Conservation (phyloP, 2,113 vertebrate genomes). For the Trematomus loennbergii region DNA sequence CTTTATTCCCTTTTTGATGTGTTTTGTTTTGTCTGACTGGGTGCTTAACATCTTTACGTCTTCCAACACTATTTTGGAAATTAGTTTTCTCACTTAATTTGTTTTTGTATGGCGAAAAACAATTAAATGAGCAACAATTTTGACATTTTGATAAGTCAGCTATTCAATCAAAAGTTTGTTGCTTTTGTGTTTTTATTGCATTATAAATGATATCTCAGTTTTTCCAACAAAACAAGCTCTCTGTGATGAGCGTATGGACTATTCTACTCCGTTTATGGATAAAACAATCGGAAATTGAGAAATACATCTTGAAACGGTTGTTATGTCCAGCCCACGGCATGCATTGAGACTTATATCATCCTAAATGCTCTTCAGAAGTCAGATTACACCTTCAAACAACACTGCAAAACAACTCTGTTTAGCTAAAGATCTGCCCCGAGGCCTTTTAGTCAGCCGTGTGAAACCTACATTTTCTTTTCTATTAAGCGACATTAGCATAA, state of each 20-base stretch:
- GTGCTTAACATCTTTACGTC: background rate
- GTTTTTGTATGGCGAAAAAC: background rate
- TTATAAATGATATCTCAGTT: background rate
- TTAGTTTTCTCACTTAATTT: background rate
- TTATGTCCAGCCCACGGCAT: background rate
- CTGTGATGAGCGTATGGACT: background rate
- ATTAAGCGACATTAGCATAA: constrained; percentile 22
- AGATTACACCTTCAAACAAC: constrained; percentile 22
- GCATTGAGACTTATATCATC: background rate
- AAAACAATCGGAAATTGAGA: background rate
- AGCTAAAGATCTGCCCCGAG: constrained; percentile 7
- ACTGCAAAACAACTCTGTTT: constrained; percentile 5
- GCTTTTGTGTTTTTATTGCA: background rate
- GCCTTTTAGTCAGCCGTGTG: constrained; percentile 11
- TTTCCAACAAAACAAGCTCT: background rate
- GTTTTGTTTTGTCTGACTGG: background rate
- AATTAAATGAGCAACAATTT: background rate
- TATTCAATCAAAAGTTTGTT: background rate
- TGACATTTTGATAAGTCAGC: background rate
- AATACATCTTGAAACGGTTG: background rate
- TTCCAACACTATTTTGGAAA: background rate
- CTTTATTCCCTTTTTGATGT: background rate
- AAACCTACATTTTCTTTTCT: constrained; percentile 24
- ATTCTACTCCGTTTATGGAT: background rate
- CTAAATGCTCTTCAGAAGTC: constrained; percentile 9